Evolutionary conservation across 2,888 invertebrate genomes (phyloP).

Genomic region (Marronus borbonicus): DNA sequence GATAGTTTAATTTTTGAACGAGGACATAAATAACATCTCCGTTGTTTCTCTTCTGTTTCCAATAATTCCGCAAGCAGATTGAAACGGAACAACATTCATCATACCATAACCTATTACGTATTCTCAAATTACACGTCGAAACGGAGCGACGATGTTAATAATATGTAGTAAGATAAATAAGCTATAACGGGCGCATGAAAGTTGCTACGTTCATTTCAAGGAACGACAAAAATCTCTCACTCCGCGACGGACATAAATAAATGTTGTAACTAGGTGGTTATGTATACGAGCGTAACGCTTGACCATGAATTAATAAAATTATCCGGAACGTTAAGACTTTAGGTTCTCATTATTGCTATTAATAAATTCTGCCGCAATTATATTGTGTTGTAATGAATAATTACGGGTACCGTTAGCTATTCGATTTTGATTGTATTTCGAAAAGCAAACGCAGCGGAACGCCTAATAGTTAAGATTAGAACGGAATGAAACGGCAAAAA

Average conservation of each 20-base stretch:
- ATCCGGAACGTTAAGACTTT: conserved; percentile 1
- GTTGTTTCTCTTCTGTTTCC: too few species aligned
- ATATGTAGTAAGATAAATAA: not conserved
- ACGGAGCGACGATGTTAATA: too few species aligned
- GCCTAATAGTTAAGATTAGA: not conserved
- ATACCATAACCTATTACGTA: too few species aligned
- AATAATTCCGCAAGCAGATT: too few species aligned
- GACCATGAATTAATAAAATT: conserved; percentile 30
- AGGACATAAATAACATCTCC: too few species aligned
- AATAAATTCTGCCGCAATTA: conserved; percentile 15
- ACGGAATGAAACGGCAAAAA: not conserved
- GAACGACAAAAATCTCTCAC: not conserved
- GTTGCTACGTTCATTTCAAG: not conserved
- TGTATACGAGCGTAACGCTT: not conserved
- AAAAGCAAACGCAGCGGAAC: not conserved
- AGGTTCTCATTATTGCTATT: conserved; percentile 11
- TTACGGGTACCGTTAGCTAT: conserved; percentile 11
- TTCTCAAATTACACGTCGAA: too few species aligned
- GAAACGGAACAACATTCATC: too few species aligned
- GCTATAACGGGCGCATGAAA: conserved; percentile 4
- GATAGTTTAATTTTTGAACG: too few species aligned
- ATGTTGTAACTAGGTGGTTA: not conserved
- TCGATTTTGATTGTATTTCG: conserved; percentile 15
- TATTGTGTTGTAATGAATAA: conserved; percentile 17
- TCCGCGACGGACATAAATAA: conserved; percentile 2